Evolutionary conservation across 2,113 vertebrate genomes (phyloP).

Genomic region (Silurus meridionalis): DNA sequence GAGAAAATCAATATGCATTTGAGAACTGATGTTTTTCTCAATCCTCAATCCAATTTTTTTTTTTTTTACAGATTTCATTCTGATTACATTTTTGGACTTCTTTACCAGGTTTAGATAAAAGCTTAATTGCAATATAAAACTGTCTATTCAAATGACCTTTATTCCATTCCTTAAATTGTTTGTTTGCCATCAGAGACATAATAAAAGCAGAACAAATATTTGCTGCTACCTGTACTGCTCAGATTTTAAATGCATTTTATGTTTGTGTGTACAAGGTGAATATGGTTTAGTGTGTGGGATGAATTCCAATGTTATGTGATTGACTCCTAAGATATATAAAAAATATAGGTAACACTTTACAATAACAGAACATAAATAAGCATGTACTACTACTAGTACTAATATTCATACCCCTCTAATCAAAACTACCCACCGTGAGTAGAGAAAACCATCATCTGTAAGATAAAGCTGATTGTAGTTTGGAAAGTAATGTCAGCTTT

Average conservation of each 20-base stretch:
- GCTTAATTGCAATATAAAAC: neutral
- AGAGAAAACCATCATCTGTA: no score
- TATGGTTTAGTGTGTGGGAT: neutral
- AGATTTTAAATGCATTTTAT: neutral
- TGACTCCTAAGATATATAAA: neutral
- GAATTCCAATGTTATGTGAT: neutral
- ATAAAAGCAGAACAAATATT: neutral
- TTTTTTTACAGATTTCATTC: no score
- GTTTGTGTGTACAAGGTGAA: neutral
- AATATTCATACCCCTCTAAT: no score
- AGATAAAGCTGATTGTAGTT: no score
- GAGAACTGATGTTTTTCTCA: neutral
- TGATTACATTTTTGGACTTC: no score
- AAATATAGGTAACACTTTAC: neutral
- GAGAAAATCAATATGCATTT: neutral
- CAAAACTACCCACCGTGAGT: no score
- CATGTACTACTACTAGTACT: no score
- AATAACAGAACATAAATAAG: no score
- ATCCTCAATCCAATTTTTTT: no score
- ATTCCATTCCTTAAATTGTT: neutral
- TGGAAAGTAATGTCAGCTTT: no score
- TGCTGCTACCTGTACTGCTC: neutral
- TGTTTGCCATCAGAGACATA: neutral
- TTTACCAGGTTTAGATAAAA: neutral
- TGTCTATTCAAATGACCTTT: no score